phyloP scores from a whole-genome alignment of 2,113 vertebrate genomes.

The Carassius auratus region DNA sequence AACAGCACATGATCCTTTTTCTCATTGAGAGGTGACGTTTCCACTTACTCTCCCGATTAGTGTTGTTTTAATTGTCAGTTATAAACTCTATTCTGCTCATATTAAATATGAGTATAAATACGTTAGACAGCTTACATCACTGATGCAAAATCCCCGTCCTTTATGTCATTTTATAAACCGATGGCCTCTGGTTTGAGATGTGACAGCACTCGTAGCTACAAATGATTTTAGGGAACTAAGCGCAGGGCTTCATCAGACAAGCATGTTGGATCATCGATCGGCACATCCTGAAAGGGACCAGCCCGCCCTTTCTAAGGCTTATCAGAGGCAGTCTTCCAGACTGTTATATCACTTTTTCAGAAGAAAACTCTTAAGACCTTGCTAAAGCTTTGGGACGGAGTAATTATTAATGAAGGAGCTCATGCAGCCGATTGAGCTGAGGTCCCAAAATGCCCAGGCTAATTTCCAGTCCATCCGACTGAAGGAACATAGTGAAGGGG shows the following conservation, averaged over 20 bases:
- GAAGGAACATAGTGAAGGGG: not conserved
- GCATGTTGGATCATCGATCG: slow-evolving; percentile 47
- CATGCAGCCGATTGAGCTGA: slow-evolving; percentile 13
- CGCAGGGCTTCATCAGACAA: slow-evolving; percentile 44
- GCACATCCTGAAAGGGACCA: slow-evolving; percentile 50
- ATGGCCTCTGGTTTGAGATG: slow-evolving; percentile 24
- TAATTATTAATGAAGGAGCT: slow-evolving; percentile 60
- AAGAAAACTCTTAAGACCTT: slow-evolving; percentile 54
- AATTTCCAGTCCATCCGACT: slow-evolving; percentile 39
- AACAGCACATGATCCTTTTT: slow-evolving; percentile 38
- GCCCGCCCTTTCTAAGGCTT: slow-evolving; percentile 51
- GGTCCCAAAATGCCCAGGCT: slow-evolving; percentile 43
- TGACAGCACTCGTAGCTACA: slow-evolving; percentile 27
- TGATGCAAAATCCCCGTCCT: not conserved
- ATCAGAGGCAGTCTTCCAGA: slow-evolving; percentile 42
- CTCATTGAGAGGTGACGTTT: slow-evolving; percentile 24
- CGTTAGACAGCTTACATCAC: not conserved
- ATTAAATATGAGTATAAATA: not conserved
- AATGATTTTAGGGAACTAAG: slow-evolving; percentile 29
- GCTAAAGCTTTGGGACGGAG: slow-evolving; percentile 47
- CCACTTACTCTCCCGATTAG: slow-evolving; percentile 27
- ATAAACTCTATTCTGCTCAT: not conserved
- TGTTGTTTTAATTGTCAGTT: slow-evolving; percentile 35
- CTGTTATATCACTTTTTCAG: slow-evolving; percentile 51
- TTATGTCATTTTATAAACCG: slow-evolving; percentile 26